Base-by-base conservation (phyloP, 2,113 vertebrate genomes). In the Alaudala cheleensis region DNA sequence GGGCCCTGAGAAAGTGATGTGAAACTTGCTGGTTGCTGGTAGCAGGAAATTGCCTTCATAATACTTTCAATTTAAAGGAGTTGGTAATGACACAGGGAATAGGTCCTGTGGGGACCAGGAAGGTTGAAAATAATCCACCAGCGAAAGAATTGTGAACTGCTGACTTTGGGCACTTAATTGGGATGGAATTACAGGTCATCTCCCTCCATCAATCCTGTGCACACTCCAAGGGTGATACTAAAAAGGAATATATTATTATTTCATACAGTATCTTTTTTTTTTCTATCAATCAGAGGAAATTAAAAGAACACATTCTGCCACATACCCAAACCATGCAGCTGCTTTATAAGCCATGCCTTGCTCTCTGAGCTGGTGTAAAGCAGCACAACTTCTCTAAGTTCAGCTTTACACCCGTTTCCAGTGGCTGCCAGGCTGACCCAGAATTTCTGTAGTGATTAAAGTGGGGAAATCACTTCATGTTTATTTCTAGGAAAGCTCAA, bases 21-120 rank as follows among this genome's bases (percentile, higher is more conserved):
- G 88, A 78, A 73, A 93, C 86, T 83, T 5, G 9, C 86, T 65
- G 80, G 88, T 58, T 3, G 6, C 88, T 71, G 83, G 88, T 67
- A 74, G 90, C 85, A 95, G 93, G 90, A 95, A 96, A 95, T 93
- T 84, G 90, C 95, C 88, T 90, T 95, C 79, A 66, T 92, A 90
- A 92, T 81, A 83, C 82, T 95, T 94, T 64, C 92, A 86, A 86
- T 96, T 94, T 78, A 4, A 80, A 90, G 47, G 93, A 92, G 76
- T 94, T 95, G 72, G 71, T 92, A 93, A 93, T 84, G 91, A 92
- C 5, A 0, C 67, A 81, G 83, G 95, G 91, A 96, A 96, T 64
- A 44, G 90, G 86, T 74, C 95, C 91, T 81, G 72, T 54, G 92
- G 96, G 94, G 92, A 47, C 61, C 2, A 10, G 23, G 69, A 61